Evolutionary conservation across 1,140 invertebrate genomes (phyloP).

Genomic region (Lepidostoma basale): DNA sequence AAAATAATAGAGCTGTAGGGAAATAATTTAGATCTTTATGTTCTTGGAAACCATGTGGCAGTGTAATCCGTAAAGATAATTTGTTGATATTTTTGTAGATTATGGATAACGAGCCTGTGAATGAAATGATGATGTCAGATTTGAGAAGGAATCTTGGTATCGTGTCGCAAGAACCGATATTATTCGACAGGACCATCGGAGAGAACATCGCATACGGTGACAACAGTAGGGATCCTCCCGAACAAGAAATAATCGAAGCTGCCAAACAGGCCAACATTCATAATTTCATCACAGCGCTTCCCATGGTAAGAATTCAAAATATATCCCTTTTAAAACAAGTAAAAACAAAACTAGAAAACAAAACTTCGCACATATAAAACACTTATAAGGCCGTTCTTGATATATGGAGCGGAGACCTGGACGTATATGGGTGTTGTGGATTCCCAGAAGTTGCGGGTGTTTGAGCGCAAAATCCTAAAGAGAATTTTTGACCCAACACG

Average conservation of each 20-base stretch:
- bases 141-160: constrained; percentile 74
- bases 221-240: constrained; percentile 62
- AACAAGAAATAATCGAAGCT: constrained; percentile 69
- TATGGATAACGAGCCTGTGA: constrained; percentile 36
- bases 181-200: constrained; percentile 84
- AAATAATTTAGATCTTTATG: not conserved
- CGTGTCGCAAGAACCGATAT: constrained; percentile 83
- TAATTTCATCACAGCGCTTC: constrained; percentile 70
- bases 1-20: no score
- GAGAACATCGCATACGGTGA: constrained; percentile 92
- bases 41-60: not conserved
- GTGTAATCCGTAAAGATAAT: no score
- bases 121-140: constrained; percentile 55
- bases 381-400: no score
- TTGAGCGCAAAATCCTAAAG: no score
- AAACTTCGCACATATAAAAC: no score
- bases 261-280: constrained; percentile 78
- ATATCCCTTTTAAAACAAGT: no score
- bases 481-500: not conserved
- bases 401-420: no score
- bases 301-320: constrained; percentile 58
- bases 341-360: not conserved
- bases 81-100: constrained; percentile 32
- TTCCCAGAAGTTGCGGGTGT: no score
- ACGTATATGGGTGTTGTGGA: not conserved